These are phyloP conservation scores for Ochropleura plecta DNA, from an alignment of 2,888 invertebrate genomes.

Conservation along the genomic window DNA sequence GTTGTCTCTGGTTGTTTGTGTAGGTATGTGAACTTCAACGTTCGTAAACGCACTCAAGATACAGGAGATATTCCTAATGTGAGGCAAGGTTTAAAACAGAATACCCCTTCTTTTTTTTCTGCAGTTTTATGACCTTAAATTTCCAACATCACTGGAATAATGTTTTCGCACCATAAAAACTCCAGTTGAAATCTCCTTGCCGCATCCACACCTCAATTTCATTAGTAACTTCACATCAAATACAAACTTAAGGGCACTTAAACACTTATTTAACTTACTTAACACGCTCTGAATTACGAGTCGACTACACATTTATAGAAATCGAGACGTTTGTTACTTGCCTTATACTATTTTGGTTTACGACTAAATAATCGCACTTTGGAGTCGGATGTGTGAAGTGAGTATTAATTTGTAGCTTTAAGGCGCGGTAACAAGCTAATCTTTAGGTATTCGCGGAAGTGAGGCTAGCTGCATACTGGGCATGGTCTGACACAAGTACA, in stretches of 20 bases:
- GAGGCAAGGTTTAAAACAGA: no score
- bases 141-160: not conserved
- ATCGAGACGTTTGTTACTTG: slow-evolving; percentile 62
- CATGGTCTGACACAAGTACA: no score
- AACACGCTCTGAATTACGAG: slow-evolving; percentile 75
- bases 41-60: no score
- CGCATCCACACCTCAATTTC: slow-evolving; percentile 45
- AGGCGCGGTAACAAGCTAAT: no score
- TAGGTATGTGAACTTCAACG: no score
- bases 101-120: no score
- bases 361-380: slow-evolving; percentile 55
- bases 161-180: not conserved
- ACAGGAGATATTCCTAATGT: no score
- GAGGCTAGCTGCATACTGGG: no score
- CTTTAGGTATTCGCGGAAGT: no score
- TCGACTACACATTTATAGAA: slow-evolving; percentile 74
- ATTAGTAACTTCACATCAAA: slow-evolving; percentile 49
- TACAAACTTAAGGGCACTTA: slow-evolving; percentile 76
- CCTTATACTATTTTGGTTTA: slow-evolving; percentile 70
- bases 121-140: no score
- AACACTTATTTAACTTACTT: slow-evolving; percentile 80
- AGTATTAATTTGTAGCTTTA: slow-evolving; percentile 23
- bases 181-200: not conserved
- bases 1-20: no score
- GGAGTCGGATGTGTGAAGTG: slow-evolving; percentile 12